phyloP scores from a whole-genome alignment of 2,797 vertebrate genomes.

The Chelon auratus region DNA sequence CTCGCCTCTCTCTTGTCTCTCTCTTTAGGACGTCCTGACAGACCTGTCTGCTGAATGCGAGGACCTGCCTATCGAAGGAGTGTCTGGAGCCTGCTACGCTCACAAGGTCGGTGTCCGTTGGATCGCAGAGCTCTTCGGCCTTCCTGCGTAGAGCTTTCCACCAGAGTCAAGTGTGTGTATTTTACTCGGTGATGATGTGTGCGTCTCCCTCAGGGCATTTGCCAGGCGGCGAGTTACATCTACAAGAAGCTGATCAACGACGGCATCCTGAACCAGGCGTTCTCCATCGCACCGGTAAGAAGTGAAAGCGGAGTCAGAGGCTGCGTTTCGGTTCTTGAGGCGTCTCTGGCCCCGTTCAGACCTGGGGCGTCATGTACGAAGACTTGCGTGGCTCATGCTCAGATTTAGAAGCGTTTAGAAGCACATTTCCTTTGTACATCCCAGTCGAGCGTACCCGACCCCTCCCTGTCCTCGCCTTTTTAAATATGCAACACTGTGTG shows the following conservation, averaged over 20 bases:
- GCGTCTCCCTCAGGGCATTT: slow-evolving; percentile 88
- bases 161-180: background rate
- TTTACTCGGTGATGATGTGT: background rate
- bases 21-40: slow-evolving; percentile 90
- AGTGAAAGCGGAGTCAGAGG: background rate
- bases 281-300: slow-evolving; percentile 93
- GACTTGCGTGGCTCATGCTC: too few species aligned
- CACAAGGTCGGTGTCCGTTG: slow-evolving; percentile 88
- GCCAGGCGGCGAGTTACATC: slow-evolving; percentile 92
- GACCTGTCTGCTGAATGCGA: slow-evolving; percentile 96
- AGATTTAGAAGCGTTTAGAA: too few species aligned
- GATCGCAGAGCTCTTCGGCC: background rate
- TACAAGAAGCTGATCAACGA: slow-evolving; percentile 91
- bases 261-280: slow-evolving; percentile 95
- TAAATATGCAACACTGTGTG: too few species aligned
- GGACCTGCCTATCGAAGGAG: slow-evolving; percentile 88
- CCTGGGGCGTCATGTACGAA: too few species aligned
- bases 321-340: background rate
- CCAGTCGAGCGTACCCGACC: too few species aligned
- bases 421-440: too few species aligned
- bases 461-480: too few species aligned
- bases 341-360: too few species aligned
- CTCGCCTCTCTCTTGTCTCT: background rate
- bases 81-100: slow-evolving; percentile 90
- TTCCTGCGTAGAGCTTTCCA: background rate